These are phyloP conservation scores for Liposcelis brunnea DNA, from an alignment of 2,888 invertebrate species.

Conservation along the genomic window DNA sequence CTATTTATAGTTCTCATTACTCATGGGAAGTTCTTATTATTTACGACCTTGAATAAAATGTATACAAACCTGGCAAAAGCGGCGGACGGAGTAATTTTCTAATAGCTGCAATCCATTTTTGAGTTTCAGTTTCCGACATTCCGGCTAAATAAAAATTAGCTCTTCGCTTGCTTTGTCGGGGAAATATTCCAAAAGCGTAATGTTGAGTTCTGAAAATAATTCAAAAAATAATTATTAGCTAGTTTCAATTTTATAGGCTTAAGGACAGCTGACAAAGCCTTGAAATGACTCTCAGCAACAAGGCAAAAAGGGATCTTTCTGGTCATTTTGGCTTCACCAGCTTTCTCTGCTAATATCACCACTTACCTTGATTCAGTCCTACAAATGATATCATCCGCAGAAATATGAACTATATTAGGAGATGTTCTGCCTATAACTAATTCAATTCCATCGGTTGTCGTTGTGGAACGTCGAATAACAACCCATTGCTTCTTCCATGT, in stretches of 20 bases:
- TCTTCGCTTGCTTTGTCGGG: conserved; percentile 33
- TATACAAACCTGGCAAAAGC: conserved; percentile 25
- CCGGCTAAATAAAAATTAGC: conserved; percentile 47
- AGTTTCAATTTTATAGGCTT: not conserved
- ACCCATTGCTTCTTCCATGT: too few relatives aligned
- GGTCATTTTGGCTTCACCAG: too few relatives aligned
- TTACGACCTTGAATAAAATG: too few relatives aligned
- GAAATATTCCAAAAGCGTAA: conserved; percentile 51
- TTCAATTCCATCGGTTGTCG: too few relatives aligned
- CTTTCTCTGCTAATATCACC: too few relatives aligned
- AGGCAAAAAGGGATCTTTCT: too few relatives aligned
- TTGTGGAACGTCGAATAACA: too few relatives aligned
- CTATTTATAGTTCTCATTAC: not conserved
- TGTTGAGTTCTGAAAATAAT: conserved; percentile 33
- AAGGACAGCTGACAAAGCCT: too few relatives aligned
- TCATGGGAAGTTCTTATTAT: conserved; percentile 9
- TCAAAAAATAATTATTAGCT: conserved; percentile 4
- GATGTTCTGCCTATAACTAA: too few relatives aligned
- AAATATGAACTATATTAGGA: conserved; percentile 25
- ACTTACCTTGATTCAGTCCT: conserved; percentile 39
- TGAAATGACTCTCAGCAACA: too few relatives aligned
- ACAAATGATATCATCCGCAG: conserved; percentile 39
- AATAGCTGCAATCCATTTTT: conserved; percentile 50
- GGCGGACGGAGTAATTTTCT: conserved; percentile 31
- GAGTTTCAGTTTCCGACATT: conserved; percentile 42